A percentile compares a stretch with the other conserved stretches of the same genome.
Evolutionary conservation across 2,797 vertebrate genomes (phyloP).

Genomic region (Ibycter americanus): DNA sequence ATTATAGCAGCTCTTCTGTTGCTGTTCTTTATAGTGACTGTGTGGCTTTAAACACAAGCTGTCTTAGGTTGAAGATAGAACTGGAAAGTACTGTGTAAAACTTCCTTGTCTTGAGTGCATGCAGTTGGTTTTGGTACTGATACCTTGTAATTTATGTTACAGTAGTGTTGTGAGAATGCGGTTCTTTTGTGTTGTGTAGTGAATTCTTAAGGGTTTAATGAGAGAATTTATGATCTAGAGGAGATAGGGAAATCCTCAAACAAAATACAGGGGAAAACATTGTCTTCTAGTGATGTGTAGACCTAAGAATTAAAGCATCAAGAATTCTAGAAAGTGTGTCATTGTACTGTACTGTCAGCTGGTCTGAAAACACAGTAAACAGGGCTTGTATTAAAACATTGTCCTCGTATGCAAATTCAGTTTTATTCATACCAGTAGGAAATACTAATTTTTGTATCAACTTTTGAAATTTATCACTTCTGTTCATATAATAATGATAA

Average conservation of each 20-base stretch:
- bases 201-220: not conserved
- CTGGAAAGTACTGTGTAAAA: not conserved
- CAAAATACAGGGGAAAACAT: not conserved
- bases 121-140: not conserved
- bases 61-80: not conserved
- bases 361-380: not conserved
- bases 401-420: not conserved
- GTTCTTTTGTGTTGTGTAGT: not conserved
- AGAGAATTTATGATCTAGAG: not conserved
- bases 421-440: not conserved
- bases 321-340: not conserved
- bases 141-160: not conserved
- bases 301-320: not conserved
- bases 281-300: not conserved
- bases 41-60: not conserved
- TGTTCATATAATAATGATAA: not conserved
- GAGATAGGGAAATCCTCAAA: not conserved
- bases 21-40: not conserved
- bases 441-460: not conserved
- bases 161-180: not conserved
- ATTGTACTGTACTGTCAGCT: not conserved
- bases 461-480: not conserved
- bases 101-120: not conserved
- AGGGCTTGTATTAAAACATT: not conserved
- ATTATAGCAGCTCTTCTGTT: not conserved